Base-by-base conservation (phyloP, 2,888 invertebrate genomes). In the Hirtodrosophila duncani region DNA sequence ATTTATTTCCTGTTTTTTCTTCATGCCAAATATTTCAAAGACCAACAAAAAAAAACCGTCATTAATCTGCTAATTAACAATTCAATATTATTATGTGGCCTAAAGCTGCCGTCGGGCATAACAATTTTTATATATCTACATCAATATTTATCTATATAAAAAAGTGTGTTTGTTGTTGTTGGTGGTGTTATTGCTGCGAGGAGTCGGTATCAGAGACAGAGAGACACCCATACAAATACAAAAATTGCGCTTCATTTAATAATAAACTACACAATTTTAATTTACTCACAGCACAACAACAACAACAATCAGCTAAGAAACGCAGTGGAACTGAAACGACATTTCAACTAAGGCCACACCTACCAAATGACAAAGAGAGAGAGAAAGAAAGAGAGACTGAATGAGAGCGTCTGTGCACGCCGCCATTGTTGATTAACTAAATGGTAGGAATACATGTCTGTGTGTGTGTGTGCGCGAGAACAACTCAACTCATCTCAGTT, bases 251-350 rank as follows among this genome's bases (percentile, higher is more conserved):
- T 83, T 78, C 71, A 84, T 83, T 83, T 83, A 84, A 84, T 83
- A 83, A 83, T 83, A 84, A 84, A 83, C 83, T 83, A 81, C 80
- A 82, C 72, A 82, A 83, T 81, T 84, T 83, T 83, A 83, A 83
- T 83, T 84, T 84, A 83, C 84, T 83, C 69, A 59, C 45, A n/a
- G 31, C 58, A 44, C 49, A 60, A 48, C 51, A 41, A 27, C 27
- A 38, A 34, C 56, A 57, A 45, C 52, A 46, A 36, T 44, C 11
- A 8, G 17, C 7, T 26, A 17, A 24, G 79, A 34, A 80, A 70
- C 68, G 52, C 16, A 44, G 41, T 49, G 69, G 50, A 10, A 69
- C 3, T 11, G 57, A 31, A 49, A 63, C 53, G n/a, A 13, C 17
- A 16, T n/a, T n/a, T n/a, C n/a, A n/a, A n/a, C n/a, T 36, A n/a